These are phyloP conservation scores for Oryzias celebensis DNA, from an alignment of 2,113 vertebrate genomes.

Conservation along the genomic window DNA sequence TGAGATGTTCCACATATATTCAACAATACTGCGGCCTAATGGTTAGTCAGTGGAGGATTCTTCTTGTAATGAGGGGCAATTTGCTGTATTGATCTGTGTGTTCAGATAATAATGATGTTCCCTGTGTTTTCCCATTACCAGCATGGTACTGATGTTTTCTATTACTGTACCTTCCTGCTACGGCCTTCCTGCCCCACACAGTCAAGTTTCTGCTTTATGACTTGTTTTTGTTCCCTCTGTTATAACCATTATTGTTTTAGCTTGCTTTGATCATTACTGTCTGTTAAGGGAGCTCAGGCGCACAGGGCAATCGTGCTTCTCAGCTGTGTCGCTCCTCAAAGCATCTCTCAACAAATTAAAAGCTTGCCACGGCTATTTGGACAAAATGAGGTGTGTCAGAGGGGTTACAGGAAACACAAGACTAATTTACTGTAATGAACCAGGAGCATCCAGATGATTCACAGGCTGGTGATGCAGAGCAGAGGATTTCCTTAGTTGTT, in stretches of 20 bases:
- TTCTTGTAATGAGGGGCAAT: conserved; percentile 40
- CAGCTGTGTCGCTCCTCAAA: conserved; percentile 34
- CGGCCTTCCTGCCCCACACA: conserved; percentile 15
- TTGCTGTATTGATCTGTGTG: conserved; percentile 57
- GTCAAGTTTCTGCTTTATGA: conserved; percentile 56
- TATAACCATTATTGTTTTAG: conserved; percentile 51
- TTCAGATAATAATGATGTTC: conserved; percentile 43
- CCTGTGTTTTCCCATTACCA: conserved; percentile 57
- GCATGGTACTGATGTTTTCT: conserved; percentile 33
- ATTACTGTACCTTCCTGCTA: conserved; percentile 35
- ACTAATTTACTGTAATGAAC: conserved; percentile 18
- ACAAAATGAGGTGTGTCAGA: conserved; percentile 19
- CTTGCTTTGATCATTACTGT: conserved; percentile 45
- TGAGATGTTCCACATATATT: conserved; percentile 1
- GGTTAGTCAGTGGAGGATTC: conserved; percentile 30
- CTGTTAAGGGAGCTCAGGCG: conserved; percentile 30
- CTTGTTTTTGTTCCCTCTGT: conserved; percentile 49
- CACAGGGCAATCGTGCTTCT: conserved; percentile 31
- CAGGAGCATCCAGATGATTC: not conserved
- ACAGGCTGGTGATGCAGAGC: not conserved
- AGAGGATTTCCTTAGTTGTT: not conserved
- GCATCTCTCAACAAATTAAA: conserved; percentile 44
- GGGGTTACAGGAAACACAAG: not conserved
- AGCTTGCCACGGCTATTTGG: conserved; percentile 11
- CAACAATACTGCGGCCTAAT: conserved; percentile 10